phyloP scores from a whole-genome alignment of 2,797 vertebrate species.

The Manis javanica region DNA sequence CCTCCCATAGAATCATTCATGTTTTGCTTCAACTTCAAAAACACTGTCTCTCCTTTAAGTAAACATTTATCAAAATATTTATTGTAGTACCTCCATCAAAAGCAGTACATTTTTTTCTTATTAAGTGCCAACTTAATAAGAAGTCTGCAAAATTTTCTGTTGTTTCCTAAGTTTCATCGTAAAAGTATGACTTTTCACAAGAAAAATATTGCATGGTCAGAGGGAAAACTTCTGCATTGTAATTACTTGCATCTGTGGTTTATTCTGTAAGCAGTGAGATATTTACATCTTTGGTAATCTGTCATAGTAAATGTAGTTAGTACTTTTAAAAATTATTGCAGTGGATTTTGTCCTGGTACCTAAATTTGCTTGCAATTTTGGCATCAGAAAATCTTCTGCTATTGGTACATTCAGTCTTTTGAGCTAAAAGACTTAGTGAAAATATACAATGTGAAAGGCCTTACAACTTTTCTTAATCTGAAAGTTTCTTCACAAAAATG shows the following conservation, averaged over 20 bases:
- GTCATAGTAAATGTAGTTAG: neutral
- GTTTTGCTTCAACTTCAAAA: neutral
- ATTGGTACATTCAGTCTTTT: neutral
- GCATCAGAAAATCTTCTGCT: slow-evolving; percentile 16
- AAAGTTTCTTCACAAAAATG: neutral
- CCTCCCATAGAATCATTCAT: neutral
- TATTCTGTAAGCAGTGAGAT: neutral
- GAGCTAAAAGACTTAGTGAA: neutral
- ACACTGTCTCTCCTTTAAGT: neutral
- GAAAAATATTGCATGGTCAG: neutral
- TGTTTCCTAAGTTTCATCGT: neutral
- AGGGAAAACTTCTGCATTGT: neutral
- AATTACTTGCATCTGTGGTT: neutral
- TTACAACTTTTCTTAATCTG: neutral
- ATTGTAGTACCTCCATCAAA: neutral
- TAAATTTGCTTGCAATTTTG: neutral
- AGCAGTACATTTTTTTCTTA: neutral
- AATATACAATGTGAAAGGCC: neutral
- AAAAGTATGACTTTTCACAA: neutral
- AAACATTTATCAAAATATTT: neutral
- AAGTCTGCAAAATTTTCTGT: neutral
- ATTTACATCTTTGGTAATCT: slow-evolving; percentile 12
- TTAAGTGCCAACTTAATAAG: neutral
- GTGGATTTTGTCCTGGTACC: neutral
- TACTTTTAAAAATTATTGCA: neutral